phyloP scores from a whole-genome alignment of 1,140 invertebrate species.

The Chlorops oryzae region DNA sequence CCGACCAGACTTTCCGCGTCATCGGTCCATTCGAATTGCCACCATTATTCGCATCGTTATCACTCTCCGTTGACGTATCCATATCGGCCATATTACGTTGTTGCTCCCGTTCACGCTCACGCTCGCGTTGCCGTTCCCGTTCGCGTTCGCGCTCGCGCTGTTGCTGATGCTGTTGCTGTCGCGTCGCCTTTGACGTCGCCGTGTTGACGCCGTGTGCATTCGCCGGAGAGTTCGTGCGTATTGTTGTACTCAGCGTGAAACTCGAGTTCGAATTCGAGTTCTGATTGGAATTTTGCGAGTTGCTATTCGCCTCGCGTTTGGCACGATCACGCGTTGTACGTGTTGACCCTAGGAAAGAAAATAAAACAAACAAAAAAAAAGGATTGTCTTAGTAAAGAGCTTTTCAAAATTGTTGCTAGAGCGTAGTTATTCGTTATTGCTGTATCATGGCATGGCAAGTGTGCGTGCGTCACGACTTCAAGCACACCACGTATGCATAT shows the following conservation, averaged over 20 bases:
- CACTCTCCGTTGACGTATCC: conserved; percentile 48
- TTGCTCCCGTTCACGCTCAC: conserved; percentile 1
- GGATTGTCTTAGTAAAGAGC: too few species aligned
- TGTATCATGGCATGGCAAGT: too few species aligned
- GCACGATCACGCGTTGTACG: conserved; percentile 45
- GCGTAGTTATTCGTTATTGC: too few species aligned
- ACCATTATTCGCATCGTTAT: conserved; percentile 34
- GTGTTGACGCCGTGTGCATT: conserved; percentile 14
- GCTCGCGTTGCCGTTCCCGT: conserved; percentile 22
- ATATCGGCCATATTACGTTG: conserved; percentile 29
- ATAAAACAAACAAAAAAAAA: conserved; percentile 1
- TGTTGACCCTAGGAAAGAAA: conserved; percentile 28
- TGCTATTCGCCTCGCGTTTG: conserved; percentile 41
- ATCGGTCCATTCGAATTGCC: conserved; percentile 45
- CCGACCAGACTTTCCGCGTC: conserved; percentile 67
- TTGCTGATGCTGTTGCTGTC: conserved; percentile 16
- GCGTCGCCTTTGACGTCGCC: conserved; percentile 21
- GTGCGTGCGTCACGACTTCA: too few species aligned
- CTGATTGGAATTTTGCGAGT: conserved; percentile 19
- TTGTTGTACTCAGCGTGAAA: conserved; percentile 12
- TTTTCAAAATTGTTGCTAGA: too few species aligned
- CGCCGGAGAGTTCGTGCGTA: conserved; percentile 13
- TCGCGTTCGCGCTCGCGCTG: conserved; percentile 22
- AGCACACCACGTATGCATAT: too few species aligned
- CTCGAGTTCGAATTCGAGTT: conserved; percentile 21